Percentiles rank a stretch among this genome's conserved stretches.
Evolutionary conservation across 2,113 vertebrate genomes (phyloP).

Genomic region (Oreocharis arfaki): DNA sequence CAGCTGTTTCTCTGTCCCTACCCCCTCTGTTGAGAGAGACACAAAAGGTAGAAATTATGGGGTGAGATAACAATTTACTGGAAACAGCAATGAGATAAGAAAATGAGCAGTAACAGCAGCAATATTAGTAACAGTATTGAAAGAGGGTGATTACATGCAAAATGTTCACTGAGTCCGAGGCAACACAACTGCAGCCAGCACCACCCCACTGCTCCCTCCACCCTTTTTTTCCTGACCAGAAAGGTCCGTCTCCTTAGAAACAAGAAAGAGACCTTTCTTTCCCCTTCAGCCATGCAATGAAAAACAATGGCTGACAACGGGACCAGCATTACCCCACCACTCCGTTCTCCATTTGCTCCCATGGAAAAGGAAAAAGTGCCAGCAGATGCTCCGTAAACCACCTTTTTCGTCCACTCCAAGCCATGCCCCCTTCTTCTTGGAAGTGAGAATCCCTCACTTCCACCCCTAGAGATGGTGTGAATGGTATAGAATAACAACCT

Average conservation of each 20-base stretch:
- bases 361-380: neutral
- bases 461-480: no score
- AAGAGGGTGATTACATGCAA: neutral
- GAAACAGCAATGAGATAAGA: neutral
- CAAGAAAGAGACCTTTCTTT: neutral
- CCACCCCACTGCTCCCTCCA: neutral
- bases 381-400: fast-evolving
- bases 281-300: fast-evolving
- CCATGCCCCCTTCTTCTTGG: fast-evolving
- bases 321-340: neutral
- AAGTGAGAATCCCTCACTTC: neutral
- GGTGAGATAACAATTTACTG: neutral
- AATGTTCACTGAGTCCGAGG: neutral
- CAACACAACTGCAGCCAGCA: neutral
- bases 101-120: neutral
- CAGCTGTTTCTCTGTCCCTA: neutral
- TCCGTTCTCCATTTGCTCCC: neutral
- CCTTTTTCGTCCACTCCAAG: neutral
- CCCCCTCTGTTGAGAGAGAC: neutral
- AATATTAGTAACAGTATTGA: neutral
- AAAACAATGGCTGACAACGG: neutral
- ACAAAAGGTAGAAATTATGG: neutral
- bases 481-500: neutral
- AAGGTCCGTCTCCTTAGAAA: fast-evolving
- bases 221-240: fast-evolving